Evolutionary conservation across 2,888 invertebrate genomes (phyloP).

Genomic region (Tenthredo livida): DNA sequence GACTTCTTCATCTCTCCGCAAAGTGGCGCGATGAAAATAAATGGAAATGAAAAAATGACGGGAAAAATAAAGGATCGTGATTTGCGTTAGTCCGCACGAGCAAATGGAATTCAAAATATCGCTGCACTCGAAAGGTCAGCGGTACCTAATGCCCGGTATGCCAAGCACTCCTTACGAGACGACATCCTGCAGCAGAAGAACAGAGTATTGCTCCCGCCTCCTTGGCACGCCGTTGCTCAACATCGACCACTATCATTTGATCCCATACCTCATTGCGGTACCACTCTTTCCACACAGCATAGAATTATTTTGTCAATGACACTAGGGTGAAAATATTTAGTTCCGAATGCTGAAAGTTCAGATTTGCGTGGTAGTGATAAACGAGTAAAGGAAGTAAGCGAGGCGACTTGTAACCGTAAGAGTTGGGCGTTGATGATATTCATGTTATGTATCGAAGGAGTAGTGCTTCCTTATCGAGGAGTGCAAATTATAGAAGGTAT

Average conservation of each 20-base stretch:
- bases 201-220: slow-evolving; percentile 18
- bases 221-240: slow-evolving; percentile 19
- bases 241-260: not conserved
- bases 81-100: not conserved
- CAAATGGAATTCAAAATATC: slow-evolving; percentile 38
- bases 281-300: not conserved
- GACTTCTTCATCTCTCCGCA: too few species aligned
- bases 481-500: slow-evolving; percentile 70
- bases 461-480: slow-evolving; percentile 63
- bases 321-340: not conserved
- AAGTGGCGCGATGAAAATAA: not conserved
- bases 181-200: slow-evolving; percentile 15
- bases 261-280: not conserved
- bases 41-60: not conserved
- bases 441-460: slow-evolving; percentile 48
- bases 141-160: slow-evolving; percentile 10
- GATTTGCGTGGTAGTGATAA: not conserved
- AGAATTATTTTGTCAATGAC: not conserved
- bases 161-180: slow-evolving; percentile 31
- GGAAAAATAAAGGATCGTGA: not conserved
- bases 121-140: slow-evolving; percentile 21
- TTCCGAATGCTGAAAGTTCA: not conserved
- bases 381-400: not conserved
- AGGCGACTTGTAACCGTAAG: not conserved
- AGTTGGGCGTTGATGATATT: slow-evolving; percentile 39